phyloP scores from a whole-genome alignment of 35 echinoderm and acorn worm species.

The Stichopus chloronotus region DNA sequence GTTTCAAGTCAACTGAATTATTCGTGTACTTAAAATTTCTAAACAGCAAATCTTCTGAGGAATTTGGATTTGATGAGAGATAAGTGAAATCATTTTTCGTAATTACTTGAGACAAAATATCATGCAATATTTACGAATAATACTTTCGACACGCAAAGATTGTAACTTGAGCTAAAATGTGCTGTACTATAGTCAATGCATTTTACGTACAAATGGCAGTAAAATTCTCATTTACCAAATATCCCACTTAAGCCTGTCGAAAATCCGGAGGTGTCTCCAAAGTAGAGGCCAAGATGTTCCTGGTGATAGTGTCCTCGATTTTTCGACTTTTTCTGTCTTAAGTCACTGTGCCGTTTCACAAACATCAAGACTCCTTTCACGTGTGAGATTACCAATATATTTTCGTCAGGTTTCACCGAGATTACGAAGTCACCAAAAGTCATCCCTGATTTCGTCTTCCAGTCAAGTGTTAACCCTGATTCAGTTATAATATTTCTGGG shows the following conservation, averaged over 20 bases:
- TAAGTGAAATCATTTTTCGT: too few relatives aligned
- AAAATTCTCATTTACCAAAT: too few relatives aligned
- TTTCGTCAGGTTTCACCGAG: not conserved
- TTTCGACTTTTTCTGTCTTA: not conserved
- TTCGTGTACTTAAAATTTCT: too few relatives aligned
- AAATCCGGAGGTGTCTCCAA: not conserved
- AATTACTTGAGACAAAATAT: too few relatives aligned
- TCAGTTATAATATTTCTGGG: not conserved
- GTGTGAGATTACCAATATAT: not conserved
- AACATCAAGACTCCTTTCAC: not conserved
- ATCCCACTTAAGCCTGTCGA: not conserved
- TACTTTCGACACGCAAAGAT: too few relatives aligned
- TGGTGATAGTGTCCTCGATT: not conserved
- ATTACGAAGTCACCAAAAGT: not conserved
- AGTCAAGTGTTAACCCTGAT: not conserved
- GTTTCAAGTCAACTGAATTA: too few relatives aligned
- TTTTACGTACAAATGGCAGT: too few relatives aligned
- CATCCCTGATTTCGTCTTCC: not conserved
- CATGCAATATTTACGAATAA: too few relatives aligned
- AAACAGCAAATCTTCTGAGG: too few relatives aligned
- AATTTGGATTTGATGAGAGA: too few relatives aligned
- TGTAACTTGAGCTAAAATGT: too few relatives aligned
- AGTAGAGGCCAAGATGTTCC: slow-evolving; percentile 5
- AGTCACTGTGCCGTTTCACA: not conserved
- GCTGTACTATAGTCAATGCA: too few relatives aligned